Conservation (phyloP, 2,797 vertebrate genomes). For the Danio aesculapii region DNA sequence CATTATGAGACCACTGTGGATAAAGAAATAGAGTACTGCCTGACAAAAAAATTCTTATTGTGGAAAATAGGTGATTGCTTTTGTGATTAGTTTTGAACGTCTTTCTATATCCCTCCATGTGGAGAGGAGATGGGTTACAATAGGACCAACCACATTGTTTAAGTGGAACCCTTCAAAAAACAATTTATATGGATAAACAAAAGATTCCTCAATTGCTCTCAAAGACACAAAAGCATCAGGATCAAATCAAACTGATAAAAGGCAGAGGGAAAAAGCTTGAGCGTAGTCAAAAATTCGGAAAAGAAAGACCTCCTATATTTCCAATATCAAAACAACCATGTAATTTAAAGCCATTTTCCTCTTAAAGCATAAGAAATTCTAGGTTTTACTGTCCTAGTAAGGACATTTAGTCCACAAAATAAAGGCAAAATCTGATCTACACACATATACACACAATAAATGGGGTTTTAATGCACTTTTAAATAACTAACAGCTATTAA, state of each 20-base stretch:
- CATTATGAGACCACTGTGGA: too few species aligned
- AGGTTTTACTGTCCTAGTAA: neutral
- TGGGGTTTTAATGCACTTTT: neutral
- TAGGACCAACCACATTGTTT: neutral
- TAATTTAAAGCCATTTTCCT: too few species aligned
- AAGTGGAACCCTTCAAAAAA: neutral
- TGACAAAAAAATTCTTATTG: too few species aligned
- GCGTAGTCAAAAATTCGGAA: neutral
- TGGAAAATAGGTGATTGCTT: too few species aligned
- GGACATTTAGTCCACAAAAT: neutral
- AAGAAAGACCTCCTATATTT: neutral
- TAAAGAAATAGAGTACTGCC: too few species aligned
- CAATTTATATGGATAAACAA: neutral
- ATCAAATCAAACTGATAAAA: neutral
- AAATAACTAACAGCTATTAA: conserved; percentile 19
- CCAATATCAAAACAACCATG: too few species aligned
- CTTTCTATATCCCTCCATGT: too few species aligned
- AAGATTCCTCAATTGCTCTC: neutral
- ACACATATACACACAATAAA: neutral
- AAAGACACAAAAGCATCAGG: neutral
- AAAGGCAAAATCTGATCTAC: neutral
- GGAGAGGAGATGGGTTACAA: too few species aligned
- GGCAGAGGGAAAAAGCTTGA: neutral
- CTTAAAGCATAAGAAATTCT: neutral
- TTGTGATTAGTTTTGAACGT: too few species aligned